phyloP scores from a whole-genome alignment of 2,797 vertebrate species.

The Neopelma chrysocephalum region DNA sequence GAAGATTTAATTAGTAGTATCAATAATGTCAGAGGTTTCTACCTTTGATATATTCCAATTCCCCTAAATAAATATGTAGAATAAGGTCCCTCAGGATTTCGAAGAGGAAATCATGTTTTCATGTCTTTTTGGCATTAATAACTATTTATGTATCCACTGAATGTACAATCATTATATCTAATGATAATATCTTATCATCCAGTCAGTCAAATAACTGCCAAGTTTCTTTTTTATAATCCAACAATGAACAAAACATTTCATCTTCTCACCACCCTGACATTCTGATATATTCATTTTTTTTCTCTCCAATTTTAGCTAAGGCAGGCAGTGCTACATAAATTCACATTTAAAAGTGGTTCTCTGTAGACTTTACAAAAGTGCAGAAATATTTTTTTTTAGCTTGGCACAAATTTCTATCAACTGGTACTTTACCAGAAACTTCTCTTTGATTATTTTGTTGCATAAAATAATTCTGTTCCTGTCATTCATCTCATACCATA shows the following conservation, averaged over 20 bases:
- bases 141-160: not conserved
- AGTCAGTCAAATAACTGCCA: not conserved
- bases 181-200: not conserved
- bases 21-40: slow-evolving; percentile 8
- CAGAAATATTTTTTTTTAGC: not conserved
- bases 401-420: not conserved
- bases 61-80: not conserved
- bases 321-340: not conserved
- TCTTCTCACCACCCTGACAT: not conserved
- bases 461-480: not conserved
- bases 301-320: not conserved
- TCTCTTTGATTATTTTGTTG: not conserved
- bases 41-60: not conserved
- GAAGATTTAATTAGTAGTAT: slow-evolving; percentile 8
- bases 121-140: not conserved
- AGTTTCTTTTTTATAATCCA: not conserved
- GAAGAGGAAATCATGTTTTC: not conserved
- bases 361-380: not conserved
- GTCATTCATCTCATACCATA: not conserved
- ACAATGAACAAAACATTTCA: not conserved
- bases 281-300: not conserved
- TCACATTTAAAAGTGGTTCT: not conserved
- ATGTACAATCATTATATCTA: not conserved
- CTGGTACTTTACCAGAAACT: not conserved
- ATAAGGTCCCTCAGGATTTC: not conserved